Evolutionary conservation across 2,888 invertebrate species (phyloP), one percentile per base, ranked within the genome.

Genomic region (Ophion slaviceki): DNA sequence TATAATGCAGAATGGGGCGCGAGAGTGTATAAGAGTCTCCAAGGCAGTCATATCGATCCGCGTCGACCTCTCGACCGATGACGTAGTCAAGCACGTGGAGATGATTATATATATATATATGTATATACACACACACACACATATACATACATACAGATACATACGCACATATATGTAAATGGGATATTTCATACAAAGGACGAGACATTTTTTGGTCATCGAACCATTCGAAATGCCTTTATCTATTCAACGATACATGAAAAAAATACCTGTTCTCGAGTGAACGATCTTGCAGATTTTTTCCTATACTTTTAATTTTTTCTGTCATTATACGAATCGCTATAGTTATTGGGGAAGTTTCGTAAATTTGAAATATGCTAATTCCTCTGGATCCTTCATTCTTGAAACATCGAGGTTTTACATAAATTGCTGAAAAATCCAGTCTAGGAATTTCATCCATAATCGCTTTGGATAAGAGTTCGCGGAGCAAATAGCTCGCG

Each of bases 21-120:
- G 75, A 71, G 70, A 77, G 76, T n/a, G 45, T 47, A 47, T 14
- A 47, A 28, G 67, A 71, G 67, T 72, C 70, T 79, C 82, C 79
- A 80, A 77, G 77, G 67, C 74, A 20, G 72, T 64, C 72, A 86
- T 86, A 86, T 86, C 86, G 86, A 86, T 86, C 83, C 77, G 53
- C 64, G 80, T 77, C 86, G 86, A 83, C 86, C 86, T 86, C 86
- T 74, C 83, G 77, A 80, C 83, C 80, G 74, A 80, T 80, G 86
- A 84, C 84, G 84, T 80, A 84, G 82, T n/a, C 78, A 17, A 40
- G 53, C 83, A 80, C 68, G 86, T 86, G 80, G 70, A 86, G 64
- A 78, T 72, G 10, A 28, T 72, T 47, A 71, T 66, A 74, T 45
- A 72, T 28, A 71, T n/a, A 71, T n/a, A 45, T 72, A 40, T 61